Evolutionary conservation across 2,797 vertebrate genomes (phyloP).

Genomic region (Nasua narica): DNA sequence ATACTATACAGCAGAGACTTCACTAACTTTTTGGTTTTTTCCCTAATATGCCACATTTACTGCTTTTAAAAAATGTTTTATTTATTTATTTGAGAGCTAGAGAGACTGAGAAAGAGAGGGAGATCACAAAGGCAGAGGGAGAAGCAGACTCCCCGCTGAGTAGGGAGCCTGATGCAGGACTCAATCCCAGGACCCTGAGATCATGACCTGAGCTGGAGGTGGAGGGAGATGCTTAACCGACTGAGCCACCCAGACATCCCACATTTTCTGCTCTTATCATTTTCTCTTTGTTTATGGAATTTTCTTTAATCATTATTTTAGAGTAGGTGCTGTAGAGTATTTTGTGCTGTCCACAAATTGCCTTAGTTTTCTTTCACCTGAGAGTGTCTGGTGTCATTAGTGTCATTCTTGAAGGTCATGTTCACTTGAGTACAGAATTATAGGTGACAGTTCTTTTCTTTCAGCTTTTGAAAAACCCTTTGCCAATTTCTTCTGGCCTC

Average conservation of each 20-base stretch:
- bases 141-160: too few relatives aligned
- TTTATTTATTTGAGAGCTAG: too few relatives aligned
- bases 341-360: not conserved
- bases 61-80: too few relatives aligned
- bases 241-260: too few relatives aligned
- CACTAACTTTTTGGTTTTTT: not conserved
- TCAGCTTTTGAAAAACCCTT: not conserved
- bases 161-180: too few relatives aligned
- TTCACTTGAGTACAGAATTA: not conserved
- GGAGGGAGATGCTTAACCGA: too few relatives aligned
- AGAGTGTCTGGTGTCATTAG: not conserved
- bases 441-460: not conserved
- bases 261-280: not conserved
- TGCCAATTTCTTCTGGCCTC: not conserved
- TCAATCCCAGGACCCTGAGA: too few relatives aligned
- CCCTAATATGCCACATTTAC: not conserved
- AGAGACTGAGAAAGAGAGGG: too few relatives aligned
- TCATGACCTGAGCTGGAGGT: too few relatives aligned
- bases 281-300: not conserved
- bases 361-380: not conserved
- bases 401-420: not conserved
- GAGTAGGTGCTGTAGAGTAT: too few relatives aligned
- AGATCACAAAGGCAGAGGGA: too few relatives aligned
- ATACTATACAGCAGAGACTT: not conserved
- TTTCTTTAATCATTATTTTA: not conserved